Conservation (phyloP, 2,888 invertebrate species). For the Apocheima hispidaria region DNA sequence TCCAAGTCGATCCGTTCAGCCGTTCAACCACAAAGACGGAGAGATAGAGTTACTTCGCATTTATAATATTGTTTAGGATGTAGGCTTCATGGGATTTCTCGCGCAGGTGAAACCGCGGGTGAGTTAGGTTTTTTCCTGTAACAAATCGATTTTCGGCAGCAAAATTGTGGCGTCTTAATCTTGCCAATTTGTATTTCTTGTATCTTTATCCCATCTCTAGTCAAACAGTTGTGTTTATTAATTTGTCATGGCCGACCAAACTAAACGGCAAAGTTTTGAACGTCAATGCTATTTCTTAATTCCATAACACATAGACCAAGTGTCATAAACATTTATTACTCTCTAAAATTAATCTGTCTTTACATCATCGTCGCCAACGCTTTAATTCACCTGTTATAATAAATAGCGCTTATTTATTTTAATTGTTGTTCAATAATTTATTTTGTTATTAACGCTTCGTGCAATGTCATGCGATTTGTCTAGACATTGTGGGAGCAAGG, state of each 20-base stretch:
- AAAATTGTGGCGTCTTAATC: background rate
- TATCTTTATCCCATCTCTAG: constrained; percentile 33
- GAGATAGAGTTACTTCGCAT: no score
- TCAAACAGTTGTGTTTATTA: constrained; percentile 36
- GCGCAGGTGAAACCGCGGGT: no score
- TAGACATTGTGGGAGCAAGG: constrained; percentile 18
- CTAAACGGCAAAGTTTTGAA: constrained; percentile 49
- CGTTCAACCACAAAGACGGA: no score
- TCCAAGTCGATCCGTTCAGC: no score
- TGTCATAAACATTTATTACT: constrained; percentile 64
- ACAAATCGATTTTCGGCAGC: no score
- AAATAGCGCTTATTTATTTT: constrained; percentile 25
- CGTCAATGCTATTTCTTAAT: constrained; percentile 57
- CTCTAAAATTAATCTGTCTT: constrained; percentile 65
- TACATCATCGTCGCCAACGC: constrained; percentile 58
- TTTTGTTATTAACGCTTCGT: constrained; percentile 14
- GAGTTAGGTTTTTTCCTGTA: no score
- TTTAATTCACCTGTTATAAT: constrained; percentile 23
- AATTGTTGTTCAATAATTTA: constrained; percentile 28
- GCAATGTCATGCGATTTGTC: constrained; percentile 21
- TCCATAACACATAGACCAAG: constrained; percentile 50
- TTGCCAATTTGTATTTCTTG: background rate
- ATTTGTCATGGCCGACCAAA: constrained; percentile 53
- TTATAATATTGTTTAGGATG: no score
- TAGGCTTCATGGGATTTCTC: no score